A percentile compares a stretch with the other conserved stretches of the same genome.
Conservation (phyloP, 1,140 invertebrate species). For the Drosophila triauraria region DNA sequence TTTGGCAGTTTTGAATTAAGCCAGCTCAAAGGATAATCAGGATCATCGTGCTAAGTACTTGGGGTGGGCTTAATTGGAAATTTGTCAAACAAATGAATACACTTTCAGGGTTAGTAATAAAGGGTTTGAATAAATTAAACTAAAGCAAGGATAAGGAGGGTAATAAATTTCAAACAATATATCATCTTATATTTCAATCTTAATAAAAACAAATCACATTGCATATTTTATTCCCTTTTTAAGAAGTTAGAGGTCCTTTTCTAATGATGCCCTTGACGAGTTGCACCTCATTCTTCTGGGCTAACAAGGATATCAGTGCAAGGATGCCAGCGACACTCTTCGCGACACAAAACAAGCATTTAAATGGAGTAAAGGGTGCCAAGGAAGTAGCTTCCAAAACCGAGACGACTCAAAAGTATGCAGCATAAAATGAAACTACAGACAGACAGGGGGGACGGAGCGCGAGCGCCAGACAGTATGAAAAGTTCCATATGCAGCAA, state of each 20-base stretch:
- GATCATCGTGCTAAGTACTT: constrained; percentile 24
- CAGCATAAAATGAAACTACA: constrained; percentile 66
- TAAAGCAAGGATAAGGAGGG: not conserved
- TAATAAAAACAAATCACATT: not conserved
- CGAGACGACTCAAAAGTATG: constrained; percentile 47
- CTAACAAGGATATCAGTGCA: constrained; percentile 9
- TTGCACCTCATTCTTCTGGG: not conserved
- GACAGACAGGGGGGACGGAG: constrained; percentile 9
- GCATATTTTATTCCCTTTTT: not conserved
- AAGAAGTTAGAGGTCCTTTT: not conserved
- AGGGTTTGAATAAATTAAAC: not conserved
- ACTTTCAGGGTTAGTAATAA: not conserved
- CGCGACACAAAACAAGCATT: constrained; percentile 25
- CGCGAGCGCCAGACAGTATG: constrained; percentile 31
- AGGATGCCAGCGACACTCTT: constrained; percentile 12
- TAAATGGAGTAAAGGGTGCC: constrained; percentile 41
- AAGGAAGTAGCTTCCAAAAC: constrained; percentile 3
- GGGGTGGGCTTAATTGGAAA: constrained; percentile 7
- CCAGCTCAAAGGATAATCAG: constrained; percentile 36
- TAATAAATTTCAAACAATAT: not conserved
- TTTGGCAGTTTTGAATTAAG: constrained; percentile 21
- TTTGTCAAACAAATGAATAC: not conserved
- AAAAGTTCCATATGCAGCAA: constrained; percentile 61
- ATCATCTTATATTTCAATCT: no score
- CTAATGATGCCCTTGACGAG: constrained; percentile 4